phyloP scores from a whole-genome alignment of 1,140 invertebrate species.

The Drosophila equinoxialis region DNA sequence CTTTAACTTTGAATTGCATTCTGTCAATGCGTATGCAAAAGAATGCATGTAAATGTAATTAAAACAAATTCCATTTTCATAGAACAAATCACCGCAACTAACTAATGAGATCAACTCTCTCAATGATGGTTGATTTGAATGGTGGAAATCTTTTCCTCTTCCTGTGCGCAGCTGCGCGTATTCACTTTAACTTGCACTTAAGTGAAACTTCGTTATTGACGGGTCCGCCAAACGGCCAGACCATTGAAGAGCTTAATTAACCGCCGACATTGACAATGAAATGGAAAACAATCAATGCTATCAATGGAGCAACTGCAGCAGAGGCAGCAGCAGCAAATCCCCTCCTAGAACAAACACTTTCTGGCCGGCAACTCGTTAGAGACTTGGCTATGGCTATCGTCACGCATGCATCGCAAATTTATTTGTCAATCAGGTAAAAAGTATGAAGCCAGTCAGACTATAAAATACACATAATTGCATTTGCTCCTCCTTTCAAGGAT shows the following conservation, averaged over 20 bases:
- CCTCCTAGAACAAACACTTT: constrained; percentile 53
- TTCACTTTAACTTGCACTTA: constrained; percentile 75
- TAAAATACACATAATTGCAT: constrained; percentile 81
- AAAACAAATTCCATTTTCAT: constrained; percentile 39
- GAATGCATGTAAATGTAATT: constrained; percentile 65
- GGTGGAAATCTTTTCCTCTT: constrained; percentile 34
- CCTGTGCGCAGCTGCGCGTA: constrained; percentile 58
- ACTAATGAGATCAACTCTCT: constrained; percentile 38
- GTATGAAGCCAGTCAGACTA: constrained; percentile 69
- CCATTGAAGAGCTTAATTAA: constrained; percentile 25
- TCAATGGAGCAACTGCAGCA: constrained; percentile 25
- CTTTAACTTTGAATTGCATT: constrained; percentile 1
- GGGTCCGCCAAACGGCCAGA: background rate
- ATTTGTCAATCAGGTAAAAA: constrained; percentile 77
- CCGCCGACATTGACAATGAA: constrained; percentile 69
- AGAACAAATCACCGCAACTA: constrained; percentile 16
- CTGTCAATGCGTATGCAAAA: constrained; percentile 66
- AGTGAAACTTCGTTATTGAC: constrained; percentile 73
- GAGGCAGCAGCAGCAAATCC: background rate
- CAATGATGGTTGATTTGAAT: constrained; percentile 36
- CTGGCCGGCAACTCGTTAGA: constrained; percentile 66
- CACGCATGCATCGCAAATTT: constrained; percentile 78
- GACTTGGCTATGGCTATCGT: constrained; percentile 52
- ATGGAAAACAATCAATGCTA: constrained; percentile 74
- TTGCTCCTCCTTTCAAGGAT: constrained; percentile 61